These are phyloP conservation scores for Caenorhabditis becei DNA, from an alignment of 2,888 invertebrate genomes.

Conservation along the genomic window DNA sequence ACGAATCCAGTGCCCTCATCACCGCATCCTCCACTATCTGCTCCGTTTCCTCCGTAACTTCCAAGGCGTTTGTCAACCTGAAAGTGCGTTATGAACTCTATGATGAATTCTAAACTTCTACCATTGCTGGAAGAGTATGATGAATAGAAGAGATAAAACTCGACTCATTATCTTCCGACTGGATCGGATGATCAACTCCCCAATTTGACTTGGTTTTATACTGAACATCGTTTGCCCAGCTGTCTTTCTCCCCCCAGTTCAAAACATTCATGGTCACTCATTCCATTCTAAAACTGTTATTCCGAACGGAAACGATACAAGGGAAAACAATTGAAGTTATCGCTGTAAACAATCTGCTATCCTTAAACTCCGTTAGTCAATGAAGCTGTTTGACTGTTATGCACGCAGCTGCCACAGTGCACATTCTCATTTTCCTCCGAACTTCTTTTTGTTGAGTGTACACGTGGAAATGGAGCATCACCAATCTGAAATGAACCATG, in stretches of 20 bases:
- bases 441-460: slow-evolving; percentile 10
- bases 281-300: slow-evolving; percentile 8
- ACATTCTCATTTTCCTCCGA: slow-evolving; percentile 1
- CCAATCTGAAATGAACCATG: slow-evolving; percentile 18
- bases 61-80: background rate
- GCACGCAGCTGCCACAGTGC: slow-evolving; percentile 3
- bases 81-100: background rate
- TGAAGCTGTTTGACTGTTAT: background rate
- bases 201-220: slow-evolving; percentile 8
- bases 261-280: slow-evolving; percentile 3
- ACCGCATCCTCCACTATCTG: slow-evolving; percentile 51
- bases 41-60: slow-evolving; percentile 33
- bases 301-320: background rate
- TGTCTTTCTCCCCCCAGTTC: slow-evolving; percentile 5
- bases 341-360: background rate
- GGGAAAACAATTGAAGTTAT: background rate
- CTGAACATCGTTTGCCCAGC: slow-evolving; percentile 22
- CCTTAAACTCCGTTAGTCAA: background rate
- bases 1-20: slow-evolving; percentile 33
- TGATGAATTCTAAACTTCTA: background rate
- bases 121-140: background rate
- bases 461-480: slow-evolving; percentile 40
- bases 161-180: slow-evolving; percentile 8
- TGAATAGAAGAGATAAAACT: background rate
- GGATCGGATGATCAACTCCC: slow-evolving; percentile 21